A percentile compares a stretch with the other conserved stretches of the same genome.
Evolutionary conservation across 1,140 invertebrate genomes (phyloP).

Genomic region (Eulimnadia texana): DNA sequence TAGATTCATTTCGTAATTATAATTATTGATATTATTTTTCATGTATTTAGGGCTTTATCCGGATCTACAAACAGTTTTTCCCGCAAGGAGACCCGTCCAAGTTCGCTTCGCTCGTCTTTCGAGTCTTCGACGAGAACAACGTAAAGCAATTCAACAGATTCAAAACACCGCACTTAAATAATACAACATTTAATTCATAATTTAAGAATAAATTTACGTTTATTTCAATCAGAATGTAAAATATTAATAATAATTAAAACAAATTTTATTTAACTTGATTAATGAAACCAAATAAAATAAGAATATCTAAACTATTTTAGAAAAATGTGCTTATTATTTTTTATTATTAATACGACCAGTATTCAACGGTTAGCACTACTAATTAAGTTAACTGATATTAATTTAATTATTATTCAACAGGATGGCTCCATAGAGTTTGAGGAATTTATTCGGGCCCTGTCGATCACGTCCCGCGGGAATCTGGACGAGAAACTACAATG

Average conservation of each 20-base stretch:
- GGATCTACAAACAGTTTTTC: conserved; percentile 98
- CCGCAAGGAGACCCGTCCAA: conserved; percentile 95
- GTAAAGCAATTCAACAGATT: conserved; percentile 57
- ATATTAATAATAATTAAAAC: too few species aligned
- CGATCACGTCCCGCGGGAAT: conserved; percentile 89
- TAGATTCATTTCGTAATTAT: conserved; percentile 4
- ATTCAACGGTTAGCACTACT: not conserved
- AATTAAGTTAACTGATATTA: not conserved
- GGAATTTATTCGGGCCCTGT: conserved; percentile 89
- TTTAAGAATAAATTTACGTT: too few species aligned
- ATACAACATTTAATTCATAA: too few species aligned
- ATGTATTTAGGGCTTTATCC: conserved; percentile 95
- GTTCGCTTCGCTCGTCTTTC: conserved; percentile 91
- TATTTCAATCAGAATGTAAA: too few species aligned
- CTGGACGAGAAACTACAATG: conserved; percentile 92
- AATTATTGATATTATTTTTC: not conserved
- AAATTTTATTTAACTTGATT: too few species aligned
- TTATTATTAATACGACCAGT: not conserved
- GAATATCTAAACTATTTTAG: too few species aligned
- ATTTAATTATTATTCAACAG: conserved; percentile 37
- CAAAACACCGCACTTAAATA: too few species aligned
- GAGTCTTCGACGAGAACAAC: conserved; percentile 97
- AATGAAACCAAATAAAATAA: too few species aligned
- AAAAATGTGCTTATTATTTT: too few species aligned
- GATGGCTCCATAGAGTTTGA: conserved; percentile 96